Conservation (phyloP, 2,888 invertebrate species). For the Netelia fuscicornis region DNA sequence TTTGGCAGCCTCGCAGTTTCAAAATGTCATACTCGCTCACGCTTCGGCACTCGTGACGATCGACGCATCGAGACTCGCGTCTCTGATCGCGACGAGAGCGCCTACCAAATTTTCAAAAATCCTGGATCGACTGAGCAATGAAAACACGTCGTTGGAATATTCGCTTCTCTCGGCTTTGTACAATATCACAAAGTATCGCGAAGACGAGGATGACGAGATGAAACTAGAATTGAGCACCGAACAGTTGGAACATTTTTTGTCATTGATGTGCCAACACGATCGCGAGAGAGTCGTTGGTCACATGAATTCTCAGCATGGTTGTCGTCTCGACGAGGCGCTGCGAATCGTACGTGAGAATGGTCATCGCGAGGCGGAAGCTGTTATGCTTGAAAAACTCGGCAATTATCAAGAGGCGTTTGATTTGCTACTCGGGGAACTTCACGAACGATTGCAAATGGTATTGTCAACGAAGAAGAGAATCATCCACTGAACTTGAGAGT, state of each 20-base stretch:
- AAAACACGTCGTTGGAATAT: conserved; percentile 78
- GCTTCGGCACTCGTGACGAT: conserved; percentile 75
- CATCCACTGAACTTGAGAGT: not conserved
- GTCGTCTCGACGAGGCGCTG: conserved; percentile 88
- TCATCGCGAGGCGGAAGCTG: conserved; percentile 89
- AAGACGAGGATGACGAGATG: conserved; percentile 74
- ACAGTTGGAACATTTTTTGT: conserved; percentile 81
- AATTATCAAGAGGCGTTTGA: conserved; percentile 91
- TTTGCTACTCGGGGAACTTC: conserved; percentile 86
- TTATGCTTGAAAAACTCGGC: conserved; percentile 91
- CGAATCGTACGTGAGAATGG: conserved; percentile 88
- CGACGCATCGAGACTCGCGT: conserved; percentile 77
- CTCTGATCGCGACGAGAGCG: conserved; percentile 78
- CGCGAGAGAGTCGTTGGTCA: conserved; percentile 80
- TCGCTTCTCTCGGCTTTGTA: conserved; percentile 77
- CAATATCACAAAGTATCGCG: conserved; percentile 77
- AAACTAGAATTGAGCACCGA: conserved; percentile 80
- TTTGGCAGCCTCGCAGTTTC: conserved; percentile 76
- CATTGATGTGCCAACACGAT: conserved; percentile 82
- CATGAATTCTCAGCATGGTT: conserved; percentile 83
- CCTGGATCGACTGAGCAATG: conserved; percentile 78
- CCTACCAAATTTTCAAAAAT: conserved; percentile 80
- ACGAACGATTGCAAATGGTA: conserved; percentile 79
- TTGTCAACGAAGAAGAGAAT: conserved; percentile 4
- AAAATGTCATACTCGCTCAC: conserved; percentile 76